Evolutionary conservation across 2,888 invertebrate species (phyloP), one percentile per base, ranked within the genome.

Genomic region (Meandrusa payeni): DNA sequence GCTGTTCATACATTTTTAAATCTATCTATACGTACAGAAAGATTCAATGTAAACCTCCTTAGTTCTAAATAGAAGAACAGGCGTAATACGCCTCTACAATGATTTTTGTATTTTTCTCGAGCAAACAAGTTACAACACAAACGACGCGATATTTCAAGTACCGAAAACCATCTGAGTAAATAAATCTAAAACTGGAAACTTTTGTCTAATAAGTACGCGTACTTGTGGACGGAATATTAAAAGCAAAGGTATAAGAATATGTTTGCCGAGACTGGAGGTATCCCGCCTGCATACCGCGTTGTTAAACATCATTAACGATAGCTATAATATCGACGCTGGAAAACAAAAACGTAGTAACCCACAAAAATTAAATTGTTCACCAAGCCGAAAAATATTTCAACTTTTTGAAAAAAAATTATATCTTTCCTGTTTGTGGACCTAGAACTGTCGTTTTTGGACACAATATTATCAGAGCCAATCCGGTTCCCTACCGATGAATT

Each of bases 81-180:
- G n/a, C n/a, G n/a, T n/a, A n/a, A n/a, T n/a, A n/a, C 45, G 49
- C 49, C 13, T 29, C 10, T 29, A 42, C 41, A 42, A 36, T 23
- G 33, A 22, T 23, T 42, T n/a, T 24, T 11, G 15, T 62, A 51
- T 63, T 55, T 57, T 56, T 57, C 55, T 57, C 53, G 60, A 59
- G 54, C 55, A 65, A 66, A 64, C 60, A 53, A n/a, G 46, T 58
- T 61, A 48, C 55, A 54, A 57, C 60, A 64, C 51, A 59, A 54
- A 55, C 56, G 37, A 44, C 50, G 48, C 60, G 60, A 61, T 57
- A 57, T 60, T 64, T 64, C 69, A 74, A 27, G 22, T 71, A 69
- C 69, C 64, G 50, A 57, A 62, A 65, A 70, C n/a, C 86, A 85
- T 54, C 81, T 85, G 85, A 70, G 69, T 65, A 80, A 83, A 85